phyloP scores from a whole-genome alignment of 2,113 vertebrate genomes.

The Sinocyclocheilus rhinocerous region DNA sequence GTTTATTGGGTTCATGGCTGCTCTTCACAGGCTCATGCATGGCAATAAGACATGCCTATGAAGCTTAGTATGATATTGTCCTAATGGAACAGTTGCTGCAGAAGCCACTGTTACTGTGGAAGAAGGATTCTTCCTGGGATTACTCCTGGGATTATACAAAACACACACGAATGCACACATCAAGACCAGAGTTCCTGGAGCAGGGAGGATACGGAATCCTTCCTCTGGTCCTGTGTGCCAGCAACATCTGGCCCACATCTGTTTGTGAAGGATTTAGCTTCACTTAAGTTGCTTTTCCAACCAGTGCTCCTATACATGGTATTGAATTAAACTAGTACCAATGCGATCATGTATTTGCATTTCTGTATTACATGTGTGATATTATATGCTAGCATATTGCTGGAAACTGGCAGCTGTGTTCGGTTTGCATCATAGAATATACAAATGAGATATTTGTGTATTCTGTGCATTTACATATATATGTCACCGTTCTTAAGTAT shows the following conservation, averaged over 20 bases:
- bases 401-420: background rate
- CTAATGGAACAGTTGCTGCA: constrained; percentile 47
- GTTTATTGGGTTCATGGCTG: constrained; percentile 3
- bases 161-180: constrained; percentile 52
- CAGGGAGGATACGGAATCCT: constrained; percentile 59
- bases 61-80: constrained; percentile 47
- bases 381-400: background rate
- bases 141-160: constrained; percentile 56
- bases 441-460: background rate
- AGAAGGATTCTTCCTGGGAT: constrained; percentile 61
- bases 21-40: constrained; percentile 19
- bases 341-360: constrained; percentile 52
- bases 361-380: background rate
- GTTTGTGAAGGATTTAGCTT: constrained; percentile 73
- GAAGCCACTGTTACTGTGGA: constrained; percentile 38
- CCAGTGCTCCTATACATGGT: constrained; percentile 60
- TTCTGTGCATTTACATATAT: background rate
- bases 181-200: constrained; percentile 40
- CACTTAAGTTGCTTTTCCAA: constrained; percentile 71
- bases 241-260: constrained; percentile 78
- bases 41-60: constrained; percentile 4
- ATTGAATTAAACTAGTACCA: constrained; percentile 67
- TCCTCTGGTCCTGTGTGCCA: constrained; percentile 63
- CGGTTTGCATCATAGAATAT: background rate
- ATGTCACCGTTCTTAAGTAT: background rate